Base-by-base conservation (phyloP, 1,140 invertebrate genomes). In the Hypsibius dujardini region DNA sequence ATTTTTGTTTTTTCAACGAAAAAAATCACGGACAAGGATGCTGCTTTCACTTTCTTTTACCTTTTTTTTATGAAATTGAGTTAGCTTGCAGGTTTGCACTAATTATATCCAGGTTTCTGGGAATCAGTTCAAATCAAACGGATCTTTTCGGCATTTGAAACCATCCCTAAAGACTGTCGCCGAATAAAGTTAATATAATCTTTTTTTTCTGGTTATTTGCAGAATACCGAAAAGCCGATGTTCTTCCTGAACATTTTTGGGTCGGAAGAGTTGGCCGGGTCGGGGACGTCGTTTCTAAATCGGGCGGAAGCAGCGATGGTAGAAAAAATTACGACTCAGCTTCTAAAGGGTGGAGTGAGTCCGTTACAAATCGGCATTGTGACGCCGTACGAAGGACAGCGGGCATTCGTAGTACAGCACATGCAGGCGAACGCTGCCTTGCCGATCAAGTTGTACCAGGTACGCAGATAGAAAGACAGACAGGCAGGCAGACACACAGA, bases 351-450 rank as follows among this genome's bases (percentile, higher is more conserved):
- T 7, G 95, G 95, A 2, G 88, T 99, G 0, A 90, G 93, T 76
- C 95, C 96, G 0, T 92, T 96, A 75, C 95, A 98, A 79, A 98
- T 99, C 72, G 96, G 96, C n/a, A 92, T 98, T 46, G 96, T 99
- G 59, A 99, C 96, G 0, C 96, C 96, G 0, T 99, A 99, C 75
- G 95, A 98, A 81, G 93, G 96, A 0, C 96, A 99, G 78, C 81
- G 96, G n/a, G 93, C 95, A 0, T 98, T 95, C 80, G 81, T 98
- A 69, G 95, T 88, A 0, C 94, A 98, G 76, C 95, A 97, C 76
- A 98, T 98, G 94, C 95, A 98, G 78, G 95, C 96, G 77, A 95
- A 96, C 80, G 96, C 95, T 2, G 90, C 92, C 1, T 81, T 99
- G 3, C 93, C 98, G 77, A 87, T 91, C 2, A 96, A 97, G 78